A percentile compares a stretch with the other conserved stretches of the same genome.
These are phyloP conservation scores for Agonopterix heracliana DNA, from an alignment of 2,888 invertebrate genomes.

Conservation along the genomic window DNA sequence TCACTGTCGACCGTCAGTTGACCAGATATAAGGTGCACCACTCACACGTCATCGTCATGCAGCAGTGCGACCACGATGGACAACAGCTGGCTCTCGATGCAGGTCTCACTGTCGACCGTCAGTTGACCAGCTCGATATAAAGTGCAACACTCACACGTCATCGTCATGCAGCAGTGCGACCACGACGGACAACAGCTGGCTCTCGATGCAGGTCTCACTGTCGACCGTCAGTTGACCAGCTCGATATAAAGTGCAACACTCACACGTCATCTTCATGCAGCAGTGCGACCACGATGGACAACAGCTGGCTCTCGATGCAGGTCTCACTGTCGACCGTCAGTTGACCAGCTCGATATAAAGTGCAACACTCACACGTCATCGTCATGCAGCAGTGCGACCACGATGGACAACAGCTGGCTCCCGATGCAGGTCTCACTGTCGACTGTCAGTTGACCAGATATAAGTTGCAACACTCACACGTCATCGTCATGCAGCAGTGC, in stretches of 20 bases:
- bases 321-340: conserved; percentile 39
- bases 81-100: conserved; percentile 47
- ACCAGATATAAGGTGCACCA: conserved; percentile 20
- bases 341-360: conserved; percentile 20
- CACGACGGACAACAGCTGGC: conserved; percentile 50
- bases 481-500: conserved; percentile 55
- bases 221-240: conserved; percentile 39
- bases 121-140: conserved; percentile 26
- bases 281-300: conserved; percentile 51
- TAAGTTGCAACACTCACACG: conserved; percentile 30
- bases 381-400: conserved; percentile 49
- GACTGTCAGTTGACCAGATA: conserved; percentile 29
- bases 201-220: conserved; percentile 43
- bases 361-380: too few species aligned
- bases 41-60: conserved; percentile 55
- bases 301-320: conserved; percentile 45
- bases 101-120: conserved; percentile 39
- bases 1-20: conserved; percentile 39
- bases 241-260: too few species aligned
- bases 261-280: too few species aligned
- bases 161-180: conserved; percentile 52
- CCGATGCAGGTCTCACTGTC: conserved; percentile 44
- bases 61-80: conserved; percentile 51
- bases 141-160: conserved; percentile 38
- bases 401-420: conserved; percentile 49